Conservation (phyloP, 2,797 vertebrate species). For the Hozukius guyotensis region DNA sequence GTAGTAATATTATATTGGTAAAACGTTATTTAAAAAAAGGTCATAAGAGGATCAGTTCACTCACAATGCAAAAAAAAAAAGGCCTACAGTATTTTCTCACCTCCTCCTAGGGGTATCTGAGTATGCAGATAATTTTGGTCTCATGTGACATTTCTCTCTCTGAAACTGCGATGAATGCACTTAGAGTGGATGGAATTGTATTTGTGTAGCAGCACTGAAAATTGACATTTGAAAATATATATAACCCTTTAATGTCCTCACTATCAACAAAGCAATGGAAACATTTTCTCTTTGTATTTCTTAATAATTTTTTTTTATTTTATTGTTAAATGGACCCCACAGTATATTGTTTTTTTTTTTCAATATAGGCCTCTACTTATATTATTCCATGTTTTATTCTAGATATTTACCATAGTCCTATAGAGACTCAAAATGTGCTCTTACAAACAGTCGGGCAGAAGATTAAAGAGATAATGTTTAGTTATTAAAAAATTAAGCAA, state of each 20-base stretch:
- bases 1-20: background rate
- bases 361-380: too few species aligned
- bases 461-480: background rate
- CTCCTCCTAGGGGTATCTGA: background rate
- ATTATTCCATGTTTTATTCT: too few species aligned
- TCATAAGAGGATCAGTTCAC: too few species aligned
- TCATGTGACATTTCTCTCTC: background rate
- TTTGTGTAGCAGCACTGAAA: background rate
- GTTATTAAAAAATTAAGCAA: background rate
- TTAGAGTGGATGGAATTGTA: background rate
- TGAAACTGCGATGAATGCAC: background rate
- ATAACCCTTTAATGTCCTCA: background rate
- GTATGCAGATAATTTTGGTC: background rate
- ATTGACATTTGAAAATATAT: background rate
- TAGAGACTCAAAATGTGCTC: too few species aligned
- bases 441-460: fast-evolving
- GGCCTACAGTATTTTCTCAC: too few species aligned
- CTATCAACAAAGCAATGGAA: too few species aligned
- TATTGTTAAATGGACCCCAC: too few species aligned
- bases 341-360: too few species aligned
- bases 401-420: fast-evolving
- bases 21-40: background rate
- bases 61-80: background rate
- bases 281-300: too few species aligned
- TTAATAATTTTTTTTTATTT: too few species aligned